These are phyloP conservation scores for zebrafish (Danio rerio) DNA, from an alignment of 2,113 vertebrate genomes.

Conservation along the genomic window GRCz12tu NC_133182.1:51131501-51132000, in stretches of 20 bases:
- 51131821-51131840: not conserved
- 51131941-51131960: not conserved
- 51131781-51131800: conserved; percentile 50
- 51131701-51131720: conserved; percentile 36
- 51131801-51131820: conserved; percentile 20
- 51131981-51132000: not conserved
- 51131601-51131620: conserved; percentile 2
- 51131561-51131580: conserved; percentile 13
- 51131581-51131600: not conserved
- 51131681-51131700: conserved; percentile 12
- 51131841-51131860: conserved; percentile 33
- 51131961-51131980: not conserved
- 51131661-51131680: not conserved
- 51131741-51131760: conserved; percentile 24
- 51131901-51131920: not conserved
- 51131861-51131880: conserved; percentile 18
- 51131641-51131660: conserved; percentile 15
- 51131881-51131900: conserved; percentile 1
- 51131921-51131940: not conserved
- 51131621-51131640: conserved; percentile 37
- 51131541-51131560: not conserved
- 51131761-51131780: conserved; percentile 30
- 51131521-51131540: not conserved
- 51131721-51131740: conserved; percentile 48
- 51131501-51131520: not conserved